phyloP scores from a whole-genome alignment of 2,797 vertebrate genomes.

The Synaphobranchus kaupii region DNA sequence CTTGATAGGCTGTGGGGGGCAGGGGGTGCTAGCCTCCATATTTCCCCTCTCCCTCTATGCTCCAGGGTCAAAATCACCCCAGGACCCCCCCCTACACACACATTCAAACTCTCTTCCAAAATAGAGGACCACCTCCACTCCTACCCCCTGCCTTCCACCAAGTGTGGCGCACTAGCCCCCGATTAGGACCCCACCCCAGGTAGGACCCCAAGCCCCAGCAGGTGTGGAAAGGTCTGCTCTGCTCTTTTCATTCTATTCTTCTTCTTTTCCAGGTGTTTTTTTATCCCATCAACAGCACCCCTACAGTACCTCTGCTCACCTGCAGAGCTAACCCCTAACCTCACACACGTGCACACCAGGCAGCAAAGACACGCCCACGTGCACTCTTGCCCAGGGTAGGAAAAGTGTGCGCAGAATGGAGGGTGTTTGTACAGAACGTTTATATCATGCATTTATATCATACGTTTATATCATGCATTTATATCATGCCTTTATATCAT shows the following conservation, averaged over 20 bases:
- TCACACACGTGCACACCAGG: not conserved
- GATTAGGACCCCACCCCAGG: too few relatives aligned
- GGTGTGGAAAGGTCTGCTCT: not conserved
- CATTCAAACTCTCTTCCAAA: not conserved
- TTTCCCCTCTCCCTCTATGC: not conserved
- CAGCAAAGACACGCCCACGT: not conserved
- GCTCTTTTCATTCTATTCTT: not conserved
- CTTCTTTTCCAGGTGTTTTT: too few relatives aligned
- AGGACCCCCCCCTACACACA: not conserved
- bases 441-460: slow-evolving; percentile 43
- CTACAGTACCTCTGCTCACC: not conserved
- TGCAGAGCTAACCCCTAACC: not conserved
- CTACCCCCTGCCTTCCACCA: not conserved
- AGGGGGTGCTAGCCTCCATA: slow-evolving; percentile 35
- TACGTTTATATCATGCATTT: slow-evolving; percentile 46
- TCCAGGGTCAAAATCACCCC: not conserved
- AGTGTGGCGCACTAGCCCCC: not conserved
- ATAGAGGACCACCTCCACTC: not conserved
- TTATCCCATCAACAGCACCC: not conserved
- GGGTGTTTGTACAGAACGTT: slow-evolving; percentile 53
- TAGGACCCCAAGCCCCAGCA: not conserved
- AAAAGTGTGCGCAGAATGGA: not conserved
- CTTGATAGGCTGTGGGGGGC: slow-evolving; percentile 55
- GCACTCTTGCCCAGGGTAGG: not conserved
- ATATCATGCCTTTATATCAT: too few relatives aligned